These are phyloP conservation scores for Cheilosia scutellata DNA, from an alignment of 2,888 invertebrate genomes.

Conservation along the genomic window DNA sequence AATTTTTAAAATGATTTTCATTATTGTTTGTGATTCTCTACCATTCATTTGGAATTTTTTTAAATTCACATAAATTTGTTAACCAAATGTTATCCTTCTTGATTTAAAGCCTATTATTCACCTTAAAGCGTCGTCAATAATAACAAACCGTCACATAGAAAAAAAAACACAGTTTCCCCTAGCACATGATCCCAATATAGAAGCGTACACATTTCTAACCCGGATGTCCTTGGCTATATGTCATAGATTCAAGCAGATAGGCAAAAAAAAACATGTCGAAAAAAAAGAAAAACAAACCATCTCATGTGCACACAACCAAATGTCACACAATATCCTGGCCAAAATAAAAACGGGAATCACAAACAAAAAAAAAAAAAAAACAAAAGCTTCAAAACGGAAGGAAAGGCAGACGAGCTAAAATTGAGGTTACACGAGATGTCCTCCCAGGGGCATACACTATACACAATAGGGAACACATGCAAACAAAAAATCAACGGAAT, in stretches of 20 bases:
- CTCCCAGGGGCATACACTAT: conserved; percentile 21
- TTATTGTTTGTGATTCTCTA: not conserved
- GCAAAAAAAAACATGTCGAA: not conserved
- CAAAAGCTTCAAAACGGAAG: conserved; percentile 50
- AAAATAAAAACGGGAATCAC: no score
- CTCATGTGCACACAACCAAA: conserved; percentile 48
- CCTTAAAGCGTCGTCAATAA: conserved; percentile 17
- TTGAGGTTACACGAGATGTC: conserved; percentile 43
- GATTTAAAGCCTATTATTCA: not conserved
- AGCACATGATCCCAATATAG: conserved; percentile 42
- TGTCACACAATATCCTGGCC: conserved; percentile 38
- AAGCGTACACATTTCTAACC: conserved; percentile 22
- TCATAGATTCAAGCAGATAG: conserved; percentile 41
- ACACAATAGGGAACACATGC: conserved; percentile 5
- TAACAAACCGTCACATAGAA: not conserved
- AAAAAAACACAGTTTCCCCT: not conserved
- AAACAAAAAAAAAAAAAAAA: not conserved
- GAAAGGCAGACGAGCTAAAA: conserved; percentile 49
- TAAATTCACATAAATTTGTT: not conserved
- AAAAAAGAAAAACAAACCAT: conserved; percentile 15
- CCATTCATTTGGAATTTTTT: not conserved
- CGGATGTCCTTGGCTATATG: conserved; percentile 49
- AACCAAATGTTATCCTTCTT: no score
- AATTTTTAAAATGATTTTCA: conserved; percentile 20
- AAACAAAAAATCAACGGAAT: conserved; percentile 15